phyloP scores from a whole-genome alignment of 2,113 vertebrate species.

The Elephas maximus region DNA sequence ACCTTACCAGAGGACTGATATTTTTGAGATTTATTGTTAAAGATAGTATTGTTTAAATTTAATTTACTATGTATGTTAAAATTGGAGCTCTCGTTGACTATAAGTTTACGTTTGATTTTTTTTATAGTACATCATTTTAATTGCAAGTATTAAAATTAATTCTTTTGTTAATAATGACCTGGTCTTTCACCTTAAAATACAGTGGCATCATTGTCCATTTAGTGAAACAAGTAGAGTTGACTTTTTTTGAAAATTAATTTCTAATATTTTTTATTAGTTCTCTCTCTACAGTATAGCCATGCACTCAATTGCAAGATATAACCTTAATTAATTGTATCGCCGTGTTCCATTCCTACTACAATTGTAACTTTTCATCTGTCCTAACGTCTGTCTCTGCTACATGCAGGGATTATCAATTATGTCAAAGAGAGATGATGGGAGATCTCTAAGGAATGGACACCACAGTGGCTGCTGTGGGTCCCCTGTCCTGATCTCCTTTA shows the following conservation, averaged over 20 bases:
- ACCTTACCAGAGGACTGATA: background rate
- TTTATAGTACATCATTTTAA: constrained; percentile 11
- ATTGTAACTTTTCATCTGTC: background rate
- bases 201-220: background rate
- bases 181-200: background rate
- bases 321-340: background rate
- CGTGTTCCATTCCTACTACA: background rate
- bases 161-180: background rate
- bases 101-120: constrained; percentile 8
- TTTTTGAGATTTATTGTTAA: constrained; percentile 30
- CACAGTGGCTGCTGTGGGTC: background rate
- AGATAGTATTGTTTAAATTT: constrained; percentile 11
- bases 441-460: background rate
- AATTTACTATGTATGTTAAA: constrained; percentile 34
- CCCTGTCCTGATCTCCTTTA: constrained; percentile 50
- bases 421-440: background rate
- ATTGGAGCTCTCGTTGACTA: background rate
- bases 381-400: background rate
- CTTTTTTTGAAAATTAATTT: constrained; percentile 8
- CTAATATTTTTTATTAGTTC: background rate
- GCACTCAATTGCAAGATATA: background rate
- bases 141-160: background rate
- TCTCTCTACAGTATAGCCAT: background rate
- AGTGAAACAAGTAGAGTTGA: background rate
- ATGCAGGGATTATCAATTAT: background rate